Base-by-base conservation (phyloP, 2,888 invertebrate genomes). In the Liposcelis brunnea region DNA sequence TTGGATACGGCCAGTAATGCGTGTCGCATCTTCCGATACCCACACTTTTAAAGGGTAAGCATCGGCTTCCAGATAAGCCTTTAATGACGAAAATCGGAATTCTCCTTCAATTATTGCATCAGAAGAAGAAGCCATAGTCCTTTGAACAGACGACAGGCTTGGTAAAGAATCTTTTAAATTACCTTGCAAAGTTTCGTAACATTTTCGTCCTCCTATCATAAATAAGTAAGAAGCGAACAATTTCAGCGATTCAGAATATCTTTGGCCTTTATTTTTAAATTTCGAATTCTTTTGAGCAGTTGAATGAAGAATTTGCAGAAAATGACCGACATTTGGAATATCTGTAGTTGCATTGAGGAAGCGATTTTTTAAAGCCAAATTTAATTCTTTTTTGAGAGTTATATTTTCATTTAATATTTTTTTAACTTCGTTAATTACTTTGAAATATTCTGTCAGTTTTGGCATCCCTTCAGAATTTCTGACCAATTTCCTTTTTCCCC, bases 241-340 rank as follows among this genome's bases (percentile, higher is more conserved):
- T 31, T 45, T 38, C 31, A 45, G 21, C 14, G 31, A 35, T 36
- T 45, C 31, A 45, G 34, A 35, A 36, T 45, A 38, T 11, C 38
- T n/a, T 6, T 21, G 15, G 10, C 38, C 45, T 2, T 15, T 15
- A 5, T 16, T 37, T 14, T 37, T n/a, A 18, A 11, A 18, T 11
- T 15, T 7, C 5, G 37, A n/a, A 37, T 37, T 37, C 16, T 37
- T 37, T 14, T 14, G 16, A 10, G 37, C 37, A 37, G 2, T 12
- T 10, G 11, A 11, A 16, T 12, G 7, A 11, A 37, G 15, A 11
- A 37, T 16, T 11, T 11, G 2, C 14, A 37, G 15, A 16, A 37
- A 11, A 10, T 10, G 16, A 37, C 16, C 15, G 2, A 15, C 15
- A 18, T 37, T 37, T 3, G 37, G 37, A 26, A 26, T 26, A 6